Base-by-base conservation (phyloP, 2,888 invertebrate species). In the Oxycera nigricornis region DNA sequence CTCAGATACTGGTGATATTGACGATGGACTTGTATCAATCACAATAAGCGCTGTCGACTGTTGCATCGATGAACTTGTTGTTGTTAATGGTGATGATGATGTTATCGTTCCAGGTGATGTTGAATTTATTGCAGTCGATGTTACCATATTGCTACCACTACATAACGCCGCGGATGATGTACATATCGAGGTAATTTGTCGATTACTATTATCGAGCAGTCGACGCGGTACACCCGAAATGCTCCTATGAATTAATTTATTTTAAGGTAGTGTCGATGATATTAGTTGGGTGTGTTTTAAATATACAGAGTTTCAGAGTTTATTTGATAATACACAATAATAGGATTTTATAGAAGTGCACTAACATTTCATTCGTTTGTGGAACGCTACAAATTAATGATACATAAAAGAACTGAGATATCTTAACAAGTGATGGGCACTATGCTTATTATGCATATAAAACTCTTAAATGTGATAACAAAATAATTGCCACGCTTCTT, bases 151-250 rank as follows among this genome's bases (percentile, higher is more conserved):
- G n/a, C 20, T 52, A 52, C 52, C 24, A 28, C 52, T 30, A 35
- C 50, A 22, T 83, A 72, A 83, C 81, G 81, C 78, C 73, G 79
- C 78, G 75, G 79, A 77, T 73, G 81, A 79, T 76, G 79, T 17
- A 72, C 72, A 24, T 65, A 82, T 80, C 52, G 81, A 81, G 52
- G 81, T 80, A 74, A 82, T 79, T 78, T 82, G 82, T 35, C 83
- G 80, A 79, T 82, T 82, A 77, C 82, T 83, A 77, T 82, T 83
- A 78, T 86, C 86, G 67, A 86, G 82, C 41, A 86, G 80, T 35
- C 86, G 86, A 76, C 86, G 83, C 67, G 85, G 85, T 74, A 86
- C 85, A 76, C 86, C 85, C 76, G 84, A 83, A 78, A 85, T 82
- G 79, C 83, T 85, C 80, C 85, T 84, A 74, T 28, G 70, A 70